phyloP scores from a whole-genome alignment of 2,797 vertebrate genomes.

The Bradypodion pumilum region DNA sequence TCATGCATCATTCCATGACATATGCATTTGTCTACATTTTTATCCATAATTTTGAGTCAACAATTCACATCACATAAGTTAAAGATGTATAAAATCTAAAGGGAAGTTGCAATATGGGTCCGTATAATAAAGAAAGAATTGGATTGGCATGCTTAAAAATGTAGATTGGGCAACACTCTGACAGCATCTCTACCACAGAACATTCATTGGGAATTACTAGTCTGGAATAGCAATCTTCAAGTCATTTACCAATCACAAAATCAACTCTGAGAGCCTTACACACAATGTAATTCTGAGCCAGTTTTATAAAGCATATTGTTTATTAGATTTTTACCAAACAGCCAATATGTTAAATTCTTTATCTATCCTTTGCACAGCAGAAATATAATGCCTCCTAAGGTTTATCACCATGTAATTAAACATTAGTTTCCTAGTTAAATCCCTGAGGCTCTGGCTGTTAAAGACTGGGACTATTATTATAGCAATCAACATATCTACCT shows the following conservation, averaged over 20 bases:
- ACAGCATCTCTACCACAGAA: not conserved
- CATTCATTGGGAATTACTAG: not conserved
- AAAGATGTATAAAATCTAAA: not conserved
- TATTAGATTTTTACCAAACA: constrained; percentile 29
- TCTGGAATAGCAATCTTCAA: too few relatives aligned
- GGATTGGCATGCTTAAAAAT: too few relatives aligned
- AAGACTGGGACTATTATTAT: constrained; percentile 18
- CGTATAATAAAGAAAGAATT: not conserved
- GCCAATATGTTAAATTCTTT: not conserved
- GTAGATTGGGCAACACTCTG: not conserved
- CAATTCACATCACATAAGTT: not conserved
- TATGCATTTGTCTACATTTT: not conserved
- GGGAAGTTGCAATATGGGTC: not conserved
- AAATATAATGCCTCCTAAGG: not conserved
- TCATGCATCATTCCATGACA: not conserved
- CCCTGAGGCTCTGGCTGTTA: constrained; percentile 16
- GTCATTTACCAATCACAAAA: not conserved
- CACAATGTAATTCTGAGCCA: not conserved
- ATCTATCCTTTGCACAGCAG: not conserved
- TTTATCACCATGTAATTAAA: constrained; percentile 55
- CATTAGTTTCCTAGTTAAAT: constrained; percentile 19
- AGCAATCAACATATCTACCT: constrained; percentile 23
- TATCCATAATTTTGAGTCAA: not conserved
- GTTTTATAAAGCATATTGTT: not conserved
- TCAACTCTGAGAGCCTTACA: not conserved